A percentile compares a stretch with the other conserved stretches of the same genome.
Evolutionary conservation across 1,140 invertebrate genomes (phyloP).

Genomic region (Scaptomyza pallida): DNA sequence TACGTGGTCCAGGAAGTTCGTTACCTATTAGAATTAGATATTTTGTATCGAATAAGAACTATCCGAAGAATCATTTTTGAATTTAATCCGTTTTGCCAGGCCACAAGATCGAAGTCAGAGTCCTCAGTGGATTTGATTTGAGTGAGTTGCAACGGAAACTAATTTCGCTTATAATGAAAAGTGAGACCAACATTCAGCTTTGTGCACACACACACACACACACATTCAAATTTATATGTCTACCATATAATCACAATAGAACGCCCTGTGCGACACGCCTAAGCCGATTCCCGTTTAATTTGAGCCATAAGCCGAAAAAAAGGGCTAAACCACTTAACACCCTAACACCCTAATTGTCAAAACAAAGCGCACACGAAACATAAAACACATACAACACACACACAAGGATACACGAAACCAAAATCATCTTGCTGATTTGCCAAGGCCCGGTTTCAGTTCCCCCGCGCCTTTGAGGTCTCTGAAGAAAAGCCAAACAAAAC

Average conservation of each 20-base stretch:
- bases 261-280: conserved; percentile 68
- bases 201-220: conserved; percentile 24
- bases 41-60: too few species aligned
- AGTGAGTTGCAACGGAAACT: conserved; percentile 38
- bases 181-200: conserved; percentile 37
- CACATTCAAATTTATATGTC: not conserved
- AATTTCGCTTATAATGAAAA: conserved; percentile 49
- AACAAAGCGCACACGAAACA: conserved; percentile 71
- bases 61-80: too few species aligned
- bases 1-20: too few species aligned
- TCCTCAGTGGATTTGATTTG: not conserved
- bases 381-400: conserved; percentile 22
- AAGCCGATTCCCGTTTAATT: conserved; percentile 80
- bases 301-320: conserved; percentile 56
- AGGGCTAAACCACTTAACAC: conserved; percentile 83
- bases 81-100: not conserved
- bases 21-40: too few species aligned
- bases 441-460: conserved; percentile 13
- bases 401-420: conserved; percentile 5
- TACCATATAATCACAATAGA: conserved; percentile 61
- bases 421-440: conserved; percentile 23
- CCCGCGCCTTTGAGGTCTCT: too few species aligned
- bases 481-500: conserved; percentile 31
- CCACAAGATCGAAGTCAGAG: conserved; percentile 9
- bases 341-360: conserved; percentile 83